Evolutionary conservation across 2,888 invertebrate genomes (phyloP), one percentile per base, ranked within the genome.

Genomic region (Acrobeloides nanus): DNA sequence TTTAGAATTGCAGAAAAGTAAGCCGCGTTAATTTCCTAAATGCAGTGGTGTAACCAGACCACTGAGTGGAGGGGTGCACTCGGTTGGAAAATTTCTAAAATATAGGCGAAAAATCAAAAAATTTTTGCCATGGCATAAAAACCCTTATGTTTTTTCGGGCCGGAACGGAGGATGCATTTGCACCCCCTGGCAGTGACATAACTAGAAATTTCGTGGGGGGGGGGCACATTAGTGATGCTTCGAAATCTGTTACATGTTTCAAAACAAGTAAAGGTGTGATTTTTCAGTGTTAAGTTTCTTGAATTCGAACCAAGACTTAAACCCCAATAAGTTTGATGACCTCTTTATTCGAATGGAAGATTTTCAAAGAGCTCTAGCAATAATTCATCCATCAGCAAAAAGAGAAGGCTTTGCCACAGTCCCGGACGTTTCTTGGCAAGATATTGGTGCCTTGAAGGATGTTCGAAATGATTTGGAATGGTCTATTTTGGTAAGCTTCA

Each of bases 321-420:
- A 55, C 48, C n/a, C 29, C 15, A 35, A 32, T 15, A 48, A 49
- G 25, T 32, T 60, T 12, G 50, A 35, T 2, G 26, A 48, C 12
- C 26, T 69, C 5, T 60, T 57, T 29, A 42, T 58, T 20, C 56
- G 62, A 21, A 27, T 53, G 25, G 50, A 53, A 21, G 71, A 72
- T 50, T 72, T 72, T 49, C 61, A 68, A 35, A 34, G 59, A 5
- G 66, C 68, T 51, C 41, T 60, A 1, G 38, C 41, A 21, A 46
- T 56, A 23, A 53, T 61, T 1, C 38, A 41, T 7, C 63, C 63
- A 18, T 62, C 62, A 2, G 85, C 90, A 0, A 92, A 90, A 68
- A 80, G 93, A 61, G 95, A 97, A 79, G 95, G 95, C 40, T 93
- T 97, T 76, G 87, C 88, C 1, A 92, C 92, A 1, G 89, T 97